Base-by-base conservation (phyloP, 2,888 invertebrate genomes). In the Andrena chrysosceles region DNA sequence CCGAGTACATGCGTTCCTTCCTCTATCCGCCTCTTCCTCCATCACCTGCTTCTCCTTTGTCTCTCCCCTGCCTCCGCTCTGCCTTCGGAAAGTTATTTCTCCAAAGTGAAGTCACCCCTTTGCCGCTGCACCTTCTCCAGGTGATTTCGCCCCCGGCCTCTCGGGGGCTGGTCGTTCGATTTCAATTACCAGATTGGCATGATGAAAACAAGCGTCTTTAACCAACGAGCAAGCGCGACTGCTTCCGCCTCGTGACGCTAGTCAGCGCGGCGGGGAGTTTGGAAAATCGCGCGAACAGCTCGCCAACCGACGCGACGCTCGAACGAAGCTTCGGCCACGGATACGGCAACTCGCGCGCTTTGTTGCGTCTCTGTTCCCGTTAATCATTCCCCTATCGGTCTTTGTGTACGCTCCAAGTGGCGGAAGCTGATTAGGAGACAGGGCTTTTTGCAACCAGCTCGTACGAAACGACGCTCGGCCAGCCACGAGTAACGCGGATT, bases 341-440 rank as follows among this genome's bases (percentile, higher is more conserved):
- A 54, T 42, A 16, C 60, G 13, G 60, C 35, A 56, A 68, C 23
- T 42, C 35, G 42, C 31, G 33, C 62, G 66, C 70, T 70, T 75
- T 54, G 76, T 54, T 67, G 75, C 70, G 31, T 66, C 59, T 54
- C 42, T 63, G 26, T 73, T 33, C 64, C 42, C 73, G 68, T 77
- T 81, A 64, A 77, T 77, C 63, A 77, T 59, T 64, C 73, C 33
- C 52, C 60, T 71, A 29, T 81, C 77, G 63, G 33, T 48, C 54
- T 69, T 68, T 54, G 49, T 64, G 23, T 60, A 59, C n/a, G 64
- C 33, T 62, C 68, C 67, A 74, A 73, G 16, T 23, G 68, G 56
- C 10, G 64, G 64, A 83, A 81, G 54, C 59, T 59, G 81, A 84
- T 85, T 81, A 84, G 81, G 56, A 69, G 26, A 26, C 54, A 35